These are phyloP conservation scores for Abrostola triplasia DNA, from an alignment of 2,888 invertebrate species.

Conservation along the genomic window DNA sequence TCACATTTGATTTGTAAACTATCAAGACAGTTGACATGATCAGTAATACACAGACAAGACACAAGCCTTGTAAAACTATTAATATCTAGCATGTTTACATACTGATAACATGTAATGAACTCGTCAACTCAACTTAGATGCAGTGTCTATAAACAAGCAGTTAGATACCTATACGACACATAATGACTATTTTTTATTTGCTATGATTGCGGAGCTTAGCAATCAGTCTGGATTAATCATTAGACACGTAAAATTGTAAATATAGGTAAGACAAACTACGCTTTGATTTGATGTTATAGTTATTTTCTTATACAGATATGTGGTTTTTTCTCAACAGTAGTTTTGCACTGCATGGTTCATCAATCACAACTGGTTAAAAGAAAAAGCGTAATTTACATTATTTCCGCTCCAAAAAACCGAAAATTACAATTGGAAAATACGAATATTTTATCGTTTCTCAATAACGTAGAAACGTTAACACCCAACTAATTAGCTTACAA, in stretches of 20 bases:
- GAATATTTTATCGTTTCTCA: conserved; percentile 24
- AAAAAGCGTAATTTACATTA: conserved; percentile 3
- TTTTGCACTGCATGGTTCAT: too few relatives aligned
- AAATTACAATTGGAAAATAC: conserved; percentile 29
- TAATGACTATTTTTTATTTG: conserved; percentile 16
- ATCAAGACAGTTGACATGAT: not conserved
- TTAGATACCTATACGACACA: conserved; percentile 8
- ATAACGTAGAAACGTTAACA: conserved; percentile 20
- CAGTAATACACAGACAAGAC: conserved; percentile 20
- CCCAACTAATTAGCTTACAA: conserved; percentile 36
- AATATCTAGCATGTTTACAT: conserved; percentile 55
- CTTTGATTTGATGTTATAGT: too few relatives aligned
- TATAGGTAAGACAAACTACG: too few relatives aligned
- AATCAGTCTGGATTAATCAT: conserved; percentile 7
- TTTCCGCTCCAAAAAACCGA: conserved; percentile 5
- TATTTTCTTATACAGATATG: too few relatives aligned
- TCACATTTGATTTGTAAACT: not conserved
- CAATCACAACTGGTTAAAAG: too few relatives aligned
- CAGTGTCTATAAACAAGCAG: conserved; percentile 35
- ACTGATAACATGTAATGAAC: conserved; percentile 57
- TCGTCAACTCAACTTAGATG: conserved; percentile 43
- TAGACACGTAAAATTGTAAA: not conserved
- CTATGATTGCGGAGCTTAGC: conserved; percentile 5
- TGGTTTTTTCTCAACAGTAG: too few relatives aligned
- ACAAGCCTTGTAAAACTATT: conserved; percentile 34